Conservation (phyloP, 2,113 vertebrate genomes). For the Athene noctua region DNA sequence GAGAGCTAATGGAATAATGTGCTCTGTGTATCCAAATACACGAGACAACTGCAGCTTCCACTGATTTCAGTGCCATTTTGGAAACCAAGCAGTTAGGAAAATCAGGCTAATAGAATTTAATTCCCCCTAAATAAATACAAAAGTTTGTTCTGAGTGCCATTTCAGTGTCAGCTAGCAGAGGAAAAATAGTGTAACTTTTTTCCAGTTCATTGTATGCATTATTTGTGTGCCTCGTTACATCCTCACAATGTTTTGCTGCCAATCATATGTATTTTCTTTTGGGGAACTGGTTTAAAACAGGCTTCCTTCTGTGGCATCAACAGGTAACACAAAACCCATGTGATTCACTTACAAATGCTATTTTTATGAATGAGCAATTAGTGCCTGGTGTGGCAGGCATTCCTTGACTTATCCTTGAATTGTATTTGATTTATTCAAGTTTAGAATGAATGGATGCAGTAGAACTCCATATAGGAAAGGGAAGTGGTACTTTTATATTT, state of each 20-base stretch:
- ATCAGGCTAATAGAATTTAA: neutral
- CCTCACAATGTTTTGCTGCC: neutral
- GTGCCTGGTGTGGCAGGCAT: neutral
- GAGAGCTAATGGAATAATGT: neutral
- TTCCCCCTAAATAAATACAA: neutral
- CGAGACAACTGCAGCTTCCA: neutral
- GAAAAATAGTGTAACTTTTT: neutral
- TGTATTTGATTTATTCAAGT: neutral
- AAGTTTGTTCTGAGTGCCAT: neutral
- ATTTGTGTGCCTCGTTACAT: neutral
- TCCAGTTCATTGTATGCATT: neutral
- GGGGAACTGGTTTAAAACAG: neutral
- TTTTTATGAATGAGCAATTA: slow-evolving; percentile 36
- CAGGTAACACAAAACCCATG: neutral
- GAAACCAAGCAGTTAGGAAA: neutral
- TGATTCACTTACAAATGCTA: neutral
- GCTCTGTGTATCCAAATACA: neutral
- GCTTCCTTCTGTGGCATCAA: neutral
- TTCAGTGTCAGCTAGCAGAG: neutral
- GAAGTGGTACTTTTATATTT: slow-evolving; percentile 9
- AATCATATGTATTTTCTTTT: neutral
- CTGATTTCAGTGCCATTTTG: neutral
- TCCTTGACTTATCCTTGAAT: slow-evolving; percentile 6
- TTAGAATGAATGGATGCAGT: neutral
- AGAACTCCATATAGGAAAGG: neutral